Evolutionary conservation across 2,113 vertebrate genomes (phyloP), one percentile per base, ranked within the genome.

Genomic region (Hippopotamus amphibius): DNA sequence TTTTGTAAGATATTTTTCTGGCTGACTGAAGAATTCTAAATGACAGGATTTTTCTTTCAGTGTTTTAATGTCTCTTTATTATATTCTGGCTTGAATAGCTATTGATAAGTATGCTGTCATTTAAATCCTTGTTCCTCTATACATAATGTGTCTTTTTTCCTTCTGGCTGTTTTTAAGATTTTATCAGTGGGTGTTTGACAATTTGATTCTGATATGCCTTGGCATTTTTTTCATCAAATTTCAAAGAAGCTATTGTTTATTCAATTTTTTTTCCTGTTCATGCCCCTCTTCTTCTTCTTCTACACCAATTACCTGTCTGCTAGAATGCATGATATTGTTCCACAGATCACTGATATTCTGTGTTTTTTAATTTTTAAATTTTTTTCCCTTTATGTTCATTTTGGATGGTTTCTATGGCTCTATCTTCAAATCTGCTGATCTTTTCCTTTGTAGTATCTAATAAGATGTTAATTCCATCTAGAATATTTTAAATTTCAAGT

Each of bases 391-490:
- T 48, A 6, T 82, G 22, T 88, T 82, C 48, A 77, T 72, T 92
- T 69, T 95, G 48, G 6, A 37, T 72, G 28, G 43, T 92, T 77
- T 88, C 83, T 92, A 46, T 69, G 43, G 2, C 46, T 80, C 4
- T 72, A n/a, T 92, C 79, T 59, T 96, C 50, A 94, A 80, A 89
- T 89, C 22, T 50, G n/a, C 24, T 81, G 22, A 74, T 21, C n/a
- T 83, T 94, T 59, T 88, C 16, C 61, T 79, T 72, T 61, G 15
- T 19, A 66, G 7, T 37, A 22, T 22, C n/a, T 65, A 87, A 88
- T 66, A 86, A 57, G 16, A 65, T 33, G 24, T 74, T 59, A 53
- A 55, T 66, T 82, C 13, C 13, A 41, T 81, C 8, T 66, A 72
- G 17, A 16, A 2, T 79, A 71, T 91, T 63, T 33, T 43, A 91